A percentile compares a stretch with the other conserved stretches of the same genome.
Conservation (phyloP, 2,797 vertebrate species). For the Thunnus albacares region DNA sequence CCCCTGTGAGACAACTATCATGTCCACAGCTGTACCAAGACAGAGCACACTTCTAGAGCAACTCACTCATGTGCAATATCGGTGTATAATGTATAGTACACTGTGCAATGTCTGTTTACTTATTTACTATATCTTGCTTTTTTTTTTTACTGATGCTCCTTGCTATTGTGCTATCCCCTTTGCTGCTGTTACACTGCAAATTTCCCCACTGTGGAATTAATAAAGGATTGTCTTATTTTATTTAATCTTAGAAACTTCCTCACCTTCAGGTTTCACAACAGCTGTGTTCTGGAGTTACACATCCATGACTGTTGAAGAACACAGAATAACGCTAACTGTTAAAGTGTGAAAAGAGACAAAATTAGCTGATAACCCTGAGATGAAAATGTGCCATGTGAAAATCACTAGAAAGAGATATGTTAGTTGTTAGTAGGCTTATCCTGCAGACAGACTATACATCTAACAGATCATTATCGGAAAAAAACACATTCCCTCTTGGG, state of each 20-base stretch:
- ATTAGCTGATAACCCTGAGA: constrained; percentile 6
- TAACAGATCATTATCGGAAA: background rate
- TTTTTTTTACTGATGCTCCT: no score
- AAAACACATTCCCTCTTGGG: background rate
- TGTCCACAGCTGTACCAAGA: background rate
- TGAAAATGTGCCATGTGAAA: constrained; percentile 2
- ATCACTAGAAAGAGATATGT: constrained; percentile 8
- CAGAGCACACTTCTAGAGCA: background rate
- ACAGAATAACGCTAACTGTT: constrained; percentile 2
- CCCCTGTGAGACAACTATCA: background rate
- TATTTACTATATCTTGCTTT: no score
- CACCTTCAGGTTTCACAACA: background rate
- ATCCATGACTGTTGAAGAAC: background rate
- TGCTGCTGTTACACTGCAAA: no score
- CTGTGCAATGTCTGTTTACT: no score
- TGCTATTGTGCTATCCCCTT: no score
- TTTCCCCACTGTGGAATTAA: no score
- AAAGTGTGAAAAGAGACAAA: background rate
- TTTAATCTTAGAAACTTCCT: background rate
- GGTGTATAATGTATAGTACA: no score
- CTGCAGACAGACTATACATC: background rate
- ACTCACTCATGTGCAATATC: no score
- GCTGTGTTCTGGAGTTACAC: background rate
- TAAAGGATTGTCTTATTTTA: no score
- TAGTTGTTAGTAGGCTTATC: background rate